Evolutionary conservation across 2,888 invertebrate species (phyloP).

Genomic region (Pristionchus mayeri): DNA sequence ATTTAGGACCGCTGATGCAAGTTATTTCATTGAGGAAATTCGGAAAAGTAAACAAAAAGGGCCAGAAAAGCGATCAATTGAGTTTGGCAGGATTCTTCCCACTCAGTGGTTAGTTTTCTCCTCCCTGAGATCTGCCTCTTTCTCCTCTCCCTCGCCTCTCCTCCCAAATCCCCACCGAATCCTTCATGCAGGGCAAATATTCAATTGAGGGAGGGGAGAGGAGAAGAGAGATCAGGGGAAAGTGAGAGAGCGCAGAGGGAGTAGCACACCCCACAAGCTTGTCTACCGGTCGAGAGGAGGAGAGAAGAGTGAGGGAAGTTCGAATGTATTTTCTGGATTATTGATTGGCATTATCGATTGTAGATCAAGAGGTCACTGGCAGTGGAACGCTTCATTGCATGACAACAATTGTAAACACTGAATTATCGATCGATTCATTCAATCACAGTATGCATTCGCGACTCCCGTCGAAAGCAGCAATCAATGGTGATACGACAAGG

Average conservation of each 20-base stretch:
- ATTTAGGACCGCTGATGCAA: too few relatives aligned
- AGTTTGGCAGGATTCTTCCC: background rate
- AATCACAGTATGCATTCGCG: background rate
- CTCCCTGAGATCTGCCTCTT: slow-evolving; percentile 20
- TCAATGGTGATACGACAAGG: background rate
- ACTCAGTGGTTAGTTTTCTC: slow-evolving; percentile 10
- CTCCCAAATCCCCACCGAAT: background rate
- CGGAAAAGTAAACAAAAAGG: too few relatives aligned
- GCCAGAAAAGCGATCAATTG: background rate
- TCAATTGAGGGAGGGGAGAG: background rate
- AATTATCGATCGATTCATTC: background rate
- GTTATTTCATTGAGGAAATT: too few relatives aligned
- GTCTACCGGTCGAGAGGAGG: slow-evolving; percentile 18
- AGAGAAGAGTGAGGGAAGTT: background rate
- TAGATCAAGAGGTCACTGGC: background rate
- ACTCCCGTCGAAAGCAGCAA: background rate
- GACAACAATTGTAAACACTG: background rate
- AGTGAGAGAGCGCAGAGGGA: background rate
- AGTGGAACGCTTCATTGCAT: too few relatives aligned
- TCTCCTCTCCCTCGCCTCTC: background rate
- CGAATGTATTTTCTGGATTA: background rate
- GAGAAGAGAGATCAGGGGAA: background rate
- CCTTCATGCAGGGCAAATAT: slow-evolving; percentile 38
- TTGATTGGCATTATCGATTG: background rate
- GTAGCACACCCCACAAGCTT: background rate